phyloP scores from a whole-genome alignment of 1,140 invertebrate genomes.

The Drosophila orena region DNA sequence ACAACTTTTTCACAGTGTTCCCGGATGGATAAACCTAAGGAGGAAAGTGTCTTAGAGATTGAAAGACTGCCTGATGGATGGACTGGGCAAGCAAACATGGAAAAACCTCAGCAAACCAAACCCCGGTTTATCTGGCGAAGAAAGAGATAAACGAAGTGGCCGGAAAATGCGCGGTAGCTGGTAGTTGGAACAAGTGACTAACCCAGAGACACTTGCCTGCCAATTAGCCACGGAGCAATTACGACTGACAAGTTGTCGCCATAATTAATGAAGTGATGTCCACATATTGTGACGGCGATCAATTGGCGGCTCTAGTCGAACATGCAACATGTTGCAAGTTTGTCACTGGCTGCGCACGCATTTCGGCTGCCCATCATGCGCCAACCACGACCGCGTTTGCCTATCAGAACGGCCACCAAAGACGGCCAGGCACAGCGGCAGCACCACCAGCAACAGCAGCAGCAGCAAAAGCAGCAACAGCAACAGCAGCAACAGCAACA shows the following conservation, averaged over 20 bases:
- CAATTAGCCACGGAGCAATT: conserved; percentile 44
- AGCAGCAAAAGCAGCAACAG: background rate
- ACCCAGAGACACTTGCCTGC: conserved; percentile 3
- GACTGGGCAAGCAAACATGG: conserved; percentile 42
- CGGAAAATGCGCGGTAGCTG: conserved; percentile 57
- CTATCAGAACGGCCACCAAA: conserved; percentile 45
- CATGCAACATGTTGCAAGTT: conserved; percentile 44
- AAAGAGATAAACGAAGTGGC: conserved; percentile 52
- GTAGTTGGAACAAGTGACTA: conserved; percentile 35
- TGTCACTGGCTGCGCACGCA: conserved; percentile 56
- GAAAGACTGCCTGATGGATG: conserved; percentile 66
- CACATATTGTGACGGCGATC: conserved; percentile 46
- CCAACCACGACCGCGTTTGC: conserved; percentile 49
- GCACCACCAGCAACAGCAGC: conserved; percentile 1
- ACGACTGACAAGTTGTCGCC: conserved; percentile 43
- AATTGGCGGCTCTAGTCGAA: conserved; percentile 37
- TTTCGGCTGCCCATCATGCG: conserved; percentile 10
- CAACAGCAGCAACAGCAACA: conserved; percentile 17
- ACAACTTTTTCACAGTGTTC: background rate
- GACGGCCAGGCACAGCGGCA: conserved; percentile 20
- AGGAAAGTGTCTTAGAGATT: conserved; percentile 71
- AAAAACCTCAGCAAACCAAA: conserved; percentile 53
- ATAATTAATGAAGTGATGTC: conserved; percentile 45
- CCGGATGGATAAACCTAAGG: conserved; percentile 43
- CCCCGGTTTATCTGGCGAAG: conserved; percentile 63